A percentile compares a stretch with the other conserved stretches of the same genome.
Conservation (phyloP, 2,113 vertebrate species). For the Colaptes auratus region DNA sequence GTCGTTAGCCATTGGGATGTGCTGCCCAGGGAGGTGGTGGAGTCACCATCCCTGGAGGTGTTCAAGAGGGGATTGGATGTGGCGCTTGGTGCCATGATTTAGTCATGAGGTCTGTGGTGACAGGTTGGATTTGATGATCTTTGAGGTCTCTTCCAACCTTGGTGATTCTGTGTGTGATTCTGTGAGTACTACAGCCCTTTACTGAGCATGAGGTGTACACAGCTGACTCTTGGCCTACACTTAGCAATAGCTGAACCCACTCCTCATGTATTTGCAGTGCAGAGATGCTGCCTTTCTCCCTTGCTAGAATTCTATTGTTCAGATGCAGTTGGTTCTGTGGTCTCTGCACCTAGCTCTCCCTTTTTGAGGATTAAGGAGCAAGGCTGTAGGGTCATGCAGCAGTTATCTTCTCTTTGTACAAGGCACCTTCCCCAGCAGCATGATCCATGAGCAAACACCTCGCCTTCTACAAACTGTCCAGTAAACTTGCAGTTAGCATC, state of each 20-base stretch:
- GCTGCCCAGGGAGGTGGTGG: no score
- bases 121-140: no score
- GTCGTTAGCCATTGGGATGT: no score
- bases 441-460: not conserved
- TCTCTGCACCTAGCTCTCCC: not conserved
- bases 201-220: not conserved
- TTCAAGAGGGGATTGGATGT: no score
- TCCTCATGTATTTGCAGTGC: not conserved
- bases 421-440: not conserved
- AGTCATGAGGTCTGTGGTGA: no score
- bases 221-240: not conserved
- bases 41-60: no score
- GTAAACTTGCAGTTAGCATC: not conserved
- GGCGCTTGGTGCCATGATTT: no score
- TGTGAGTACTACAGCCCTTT: no score
- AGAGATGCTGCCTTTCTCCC: not conserved
- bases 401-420: accelerated
- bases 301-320: not conserved
- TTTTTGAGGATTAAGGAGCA: not conserved
- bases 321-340: not conserved
- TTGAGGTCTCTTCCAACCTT: no score
- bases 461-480: not conserved
- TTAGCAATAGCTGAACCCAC: not conserved
- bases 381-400: not conserved
- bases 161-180: no score